Base-by-base conservation (phyloP, 2,113 vertebrate genomes). In the Lophura nycthemera region DNA sequence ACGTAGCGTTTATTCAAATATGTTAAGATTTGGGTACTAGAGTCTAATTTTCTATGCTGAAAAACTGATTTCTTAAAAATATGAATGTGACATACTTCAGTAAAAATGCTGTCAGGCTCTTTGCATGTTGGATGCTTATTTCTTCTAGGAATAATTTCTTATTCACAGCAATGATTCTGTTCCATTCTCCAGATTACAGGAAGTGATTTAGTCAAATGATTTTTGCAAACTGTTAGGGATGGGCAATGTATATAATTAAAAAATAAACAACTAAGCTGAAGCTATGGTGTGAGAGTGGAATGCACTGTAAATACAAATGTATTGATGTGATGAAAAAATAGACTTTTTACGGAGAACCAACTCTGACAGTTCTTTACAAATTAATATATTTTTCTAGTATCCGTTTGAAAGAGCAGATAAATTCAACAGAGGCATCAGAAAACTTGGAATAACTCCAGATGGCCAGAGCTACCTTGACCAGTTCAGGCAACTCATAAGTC, bases 401-500 rank as follows among this genome's bases (percentile, higher is more conserved):
- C 99, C 99, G 5, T 99, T 99, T 97, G 99, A 99, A 90, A 98
- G 99, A 93, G 99, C 99, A 36, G 99, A 99, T 97, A 99, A 99
- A 97, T 99, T 99, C 96, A 99, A 99, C 97, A 98, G 99, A 8
- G 99, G 99, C 83, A 99, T 99, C 97, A 98, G 99, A 92, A 99
- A 99, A 96, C 98, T 99, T 93, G 99, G 99, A 89, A 98, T 99
- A 88, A 99, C 99, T 45, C 99, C 99, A 0, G 99, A 99, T 69
- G 99, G 99, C 64, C 99, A 99, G 97, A 99, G 99, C 93, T 99
- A 99, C 95, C 98, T 99, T 91, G 99, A 99, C 96, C 99, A 99
- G 96, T 99, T 99, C 97, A 98, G 99, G 96, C 99, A 99, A 90
- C 98, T 99, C 80, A 99, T 99, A 97, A 99, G 99, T 96, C 99